Evolutionary conservation across 2,888 invertebrate genomes (phyloP).

Genomic region (Ormyrus rosae): DNA sequence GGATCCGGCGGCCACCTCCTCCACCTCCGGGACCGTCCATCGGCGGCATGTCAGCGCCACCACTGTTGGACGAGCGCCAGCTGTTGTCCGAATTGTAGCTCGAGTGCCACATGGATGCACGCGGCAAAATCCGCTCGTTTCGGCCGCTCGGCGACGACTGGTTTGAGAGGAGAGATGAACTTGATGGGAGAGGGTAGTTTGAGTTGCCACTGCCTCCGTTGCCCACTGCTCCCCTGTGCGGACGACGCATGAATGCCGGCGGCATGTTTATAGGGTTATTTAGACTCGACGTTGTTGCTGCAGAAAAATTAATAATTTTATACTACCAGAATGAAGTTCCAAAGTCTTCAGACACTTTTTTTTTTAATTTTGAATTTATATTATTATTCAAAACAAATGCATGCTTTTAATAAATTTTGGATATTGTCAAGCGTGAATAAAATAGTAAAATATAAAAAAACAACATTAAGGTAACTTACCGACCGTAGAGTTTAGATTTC

Average conservation of each 20-base stretch:
- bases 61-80: constrained; percentile 41
- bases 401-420: too few species aligned
- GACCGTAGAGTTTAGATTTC: constrained; percentile 39
- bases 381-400: too few species aligned
- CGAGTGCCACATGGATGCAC: constrained; percentile 56
- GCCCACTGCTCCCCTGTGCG: constrained; percentile 28
- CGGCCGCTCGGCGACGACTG: constrained; percentile 36
- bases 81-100: constrained; percentile 40
- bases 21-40: constrained; percentile 30
- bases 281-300: constrained; percentile 46
- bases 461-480: constrained; percentile 34
- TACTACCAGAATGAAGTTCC: too few species aligned
- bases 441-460: not conserved
- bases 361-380: too few species aligned
- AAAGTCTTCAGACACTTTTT: too few species aligned
- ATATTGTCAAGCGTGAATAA: not conserved
- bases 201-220: constrained; percentile 8
- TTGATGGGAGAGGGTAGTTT: constrained; percentile 52
- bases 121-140: constrained; percentile 49
- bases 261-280: constrained; percentile 46
- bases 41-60: constrained; percentile 23
- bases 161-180: constrained; percentile 50
- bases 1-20: constrained; percentile 12
- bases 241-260: constrained; percentile 51
- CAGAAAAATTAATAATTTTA: not conserved